Conservation (phyloP, 2,797 vertebrate genomes). For the Lepus townsendii region DNA sequence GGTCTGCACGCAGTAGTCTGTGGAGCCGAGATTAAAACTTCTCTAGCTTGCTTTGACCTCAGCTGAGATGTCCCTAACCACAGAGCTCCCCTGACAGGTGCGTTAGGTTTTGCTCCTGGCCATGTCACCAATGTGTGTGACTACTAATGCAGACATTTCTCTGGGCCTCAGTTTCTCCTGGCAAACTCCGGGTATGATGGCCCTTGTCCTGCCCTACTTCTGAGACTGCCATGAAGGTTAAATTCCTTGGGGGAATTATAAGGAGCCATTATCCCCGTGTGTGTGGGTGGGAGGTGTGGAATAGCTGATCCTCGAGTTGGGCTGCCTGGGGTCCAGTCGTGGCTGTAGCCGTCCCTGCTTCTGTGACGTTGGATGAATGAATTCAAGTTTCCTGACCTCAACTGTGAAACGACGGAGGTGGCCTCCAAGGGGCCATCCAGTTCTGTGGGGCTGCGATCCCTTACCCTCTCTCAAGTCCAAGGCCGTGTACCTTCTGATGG, state of each 20-base stretch:
- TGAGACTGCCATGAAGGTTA: not conserved
- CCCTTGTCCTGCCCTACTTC: not conserved
- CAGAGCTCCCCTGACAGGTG: not conserved
- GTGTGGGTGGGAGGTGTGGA: not conserved
- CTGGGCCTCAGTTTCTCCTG: conserved; percentile 41
- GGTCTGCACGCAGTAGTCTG: not conserved
- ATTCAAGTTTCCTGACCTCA: not conserved
- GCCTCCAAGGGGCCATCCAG: not conserved
- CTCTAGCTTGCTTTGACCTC: not conserved
- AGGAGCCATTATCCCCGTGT: not conserved
- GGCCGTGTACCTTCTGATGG: not conserved
- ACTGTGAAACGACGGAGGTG: not conserved
- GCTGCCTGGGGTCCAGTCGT: not conserved
- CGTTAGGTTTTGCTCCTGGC: not conserved
- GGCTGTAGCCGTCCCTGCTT: not conserved
- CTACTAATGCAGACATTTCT: conserved; percentile 29
- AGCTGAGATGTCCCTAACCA: not conserved
- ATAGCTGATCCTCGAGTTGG: not conserved
- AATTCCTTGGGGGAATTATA: not conserved
- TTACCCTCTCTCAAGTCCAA: conserved; percentile 24
- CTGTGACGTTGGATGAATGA: conserved; percentile 21
- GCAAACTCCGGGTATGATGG: not conserved
- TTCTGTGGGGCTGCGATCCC: conserved; percentile 32
- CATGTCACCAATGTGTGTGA: conserved; percentile 8
- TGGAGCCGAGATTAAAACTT: conserved; percentile 5